Evolutionary conservation across 2,888 invertebrate genomes (phyloP).

Genomic region (Pilophorus perplexus): DNA sequence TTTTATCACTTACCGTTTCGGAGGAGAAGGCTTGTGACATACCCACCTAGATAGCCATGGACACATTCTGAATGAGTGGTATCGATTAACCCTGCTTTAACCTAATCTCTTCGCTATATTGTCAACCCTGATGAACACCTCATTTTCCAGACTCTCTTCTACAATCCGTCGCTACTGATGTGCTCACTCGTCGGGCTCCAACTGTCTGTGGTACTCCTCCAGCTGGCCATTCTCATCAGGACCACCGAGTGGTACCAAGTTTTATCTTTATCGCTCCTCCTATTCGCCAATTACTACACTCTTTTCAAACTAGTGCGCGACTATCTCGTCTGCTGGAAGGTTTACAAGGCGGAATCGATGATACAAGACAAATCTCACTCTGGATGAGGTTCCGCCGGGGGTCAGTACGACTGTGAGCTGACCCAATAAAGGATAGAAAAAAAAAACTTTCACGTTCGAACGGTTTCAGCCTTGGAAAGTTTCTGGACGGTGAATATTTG

Average conservation of each 20-base stretch:
- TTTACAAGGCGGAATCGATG: conserved; percentile 70
- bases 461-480: no score
- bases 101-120: no score
- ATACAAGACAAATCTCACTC: conserved; percentile 61
- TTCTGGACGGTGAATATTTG: no score
- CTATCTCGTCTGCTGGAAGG: conserved; percentile 78
- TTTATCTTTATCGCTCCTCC: conserved; percentile 76
- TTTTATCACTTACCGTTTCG: no score
- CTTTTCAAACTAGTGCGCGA: conserved; percentile 86
- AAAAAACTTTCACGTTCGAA: no score
- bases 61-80: no score
- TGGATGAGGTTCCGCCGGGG: conserved; percentile 13
- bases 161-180: conserved; percentile 76
- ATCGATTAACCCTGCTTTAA: no score
- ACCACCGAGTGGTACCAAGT: conserved; percentile 90
- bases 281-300: conserved; percentile 88
- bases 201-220: conserved; percentile 66
- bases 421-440: no score
- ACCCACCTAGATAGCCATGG: no score
- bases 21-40: no score
- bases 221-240: conserved; percentile 74
- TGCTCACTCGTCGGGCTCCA: conserved; percentile 72
- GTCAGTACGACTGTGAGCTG: no score
- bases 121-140: no score
- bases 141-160: conserved; percentile 88